phyloP scores from a whole-genome alignment of 2,797 vertebrate genomes.

The Florisuga fusca region DNA sequence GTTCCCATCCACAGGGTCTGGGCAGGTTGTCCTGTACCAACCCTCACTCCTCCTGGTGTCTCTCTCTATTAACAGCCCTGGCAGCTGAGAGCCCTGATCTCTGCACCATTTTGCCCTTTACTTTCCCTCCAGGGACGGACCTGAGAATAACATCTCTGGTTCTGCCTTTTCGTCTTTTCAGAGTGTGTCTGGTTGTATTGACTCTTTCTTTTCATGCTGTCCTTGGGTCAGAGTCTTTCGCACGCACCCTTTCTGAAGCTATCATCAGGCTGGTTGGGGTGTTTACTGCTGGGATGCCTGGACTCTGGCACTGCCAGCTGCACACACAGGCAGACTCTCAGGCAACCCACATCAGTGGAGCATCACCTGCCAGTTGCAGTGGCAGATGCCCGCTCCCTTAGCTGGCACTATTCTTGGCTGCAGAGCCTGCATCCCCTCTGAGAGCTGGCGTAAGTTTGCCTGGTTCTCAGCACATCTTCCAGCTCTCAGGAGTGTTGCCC shows the following conservation, averaged over 20 bases:
- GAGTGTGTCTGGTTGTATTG: neutral
- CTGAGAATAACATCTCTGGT: neutral
- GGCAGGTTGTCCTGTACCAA: fast-evolving
- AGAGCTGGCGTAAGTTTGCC: neutral
- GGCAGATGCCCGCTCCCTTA: neutral
- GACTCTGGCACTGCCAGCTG: neutral
- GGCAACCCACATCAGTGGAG: neutral
- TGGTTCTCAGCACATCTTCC: neutral
- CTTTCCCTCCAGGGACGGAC: neutral
- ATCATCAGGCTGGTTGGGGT: neutral
- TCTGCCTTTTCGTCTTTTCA: neutral
- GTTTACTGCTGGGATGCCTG: neutral
- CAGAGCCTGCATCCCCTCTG: neutral
- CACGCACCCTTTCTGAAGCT: neutral
- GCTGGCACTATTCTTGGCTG: neutral
- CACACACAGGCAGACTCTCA: neutral
- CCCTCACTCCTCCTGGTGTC: neutral
- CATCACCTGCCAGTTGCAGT: neutral
- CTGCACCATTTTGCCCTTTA: neutral
- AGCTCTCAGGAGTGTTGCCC: neutral
- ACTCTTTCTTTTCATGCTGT: neutral
- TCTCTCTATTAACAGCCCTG: neutral
- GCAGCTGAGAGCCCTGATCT: neutral
- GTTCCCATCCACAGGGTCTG: neutral
- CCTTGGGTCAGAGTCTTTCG: neutral